Base-by-base conservation (phyloP, 2,113 vertebrate species). In the Hypocryptadius cinnamomeus region DNA sequence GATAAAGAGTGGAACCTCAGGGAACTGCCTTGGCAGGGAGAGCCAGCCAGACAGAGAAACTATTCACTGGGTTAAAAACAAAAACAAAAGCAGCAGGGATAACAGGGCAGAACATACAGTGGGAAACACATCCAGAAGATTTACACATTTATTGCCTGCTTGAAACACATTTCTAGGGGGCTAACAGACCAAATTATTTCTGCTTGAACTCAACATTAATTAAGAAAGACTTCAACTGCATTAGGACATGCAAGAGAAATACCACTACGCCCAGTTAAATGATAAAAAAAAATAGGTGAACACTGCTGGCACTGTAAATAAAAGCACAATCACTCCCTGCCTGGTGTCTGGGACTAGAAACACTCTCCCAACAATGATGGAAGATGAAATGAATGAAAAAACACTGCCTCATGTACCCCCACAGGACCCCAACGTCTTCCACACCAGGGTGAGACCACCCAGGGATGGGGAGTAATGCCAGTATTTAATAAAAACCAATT, bases 331-430 rank as follows among this genome's bases (percentile, higher is more conserved):
- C 45, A 24, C n/a, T 25, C 21, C 59, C 45, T 54, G 45, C 57
- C 14, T 23, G 5, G 7, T 25, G 14, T 15, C 33, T 66, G 76
- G 11, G 83, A 77, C 21, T 15, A 39, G 11, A 45, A 79, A 90
- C 30, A 83, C 5, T 65, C 21, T 73, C 30, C 39, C n/a, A 63
- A 39, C 21, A 64, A n/a, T 0, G 21, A 42, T 1, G 8, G 48
- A 76, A 42, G 22, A 76, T 37, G 22, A 57, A 59, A 68, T 66
- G 33, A 65, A 27, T 60, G 48, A 57, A 48, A 71, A 51, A 4
- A 13, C 30, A 7, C 1, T 1, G 3, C 2, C 8, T 17, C 17
- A 50, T 53, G 28, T 11, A 51, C 19, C 17, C 53, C 47, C 24
- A 47, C 16, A 42, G 31, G 28, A 50, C 21, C n/a, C 11, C 51